Evolutionary conservation across 1,140 invertebrate genomes (phyloP).

Genomic region (Leptinotarsa undecemlineata): DNA sequence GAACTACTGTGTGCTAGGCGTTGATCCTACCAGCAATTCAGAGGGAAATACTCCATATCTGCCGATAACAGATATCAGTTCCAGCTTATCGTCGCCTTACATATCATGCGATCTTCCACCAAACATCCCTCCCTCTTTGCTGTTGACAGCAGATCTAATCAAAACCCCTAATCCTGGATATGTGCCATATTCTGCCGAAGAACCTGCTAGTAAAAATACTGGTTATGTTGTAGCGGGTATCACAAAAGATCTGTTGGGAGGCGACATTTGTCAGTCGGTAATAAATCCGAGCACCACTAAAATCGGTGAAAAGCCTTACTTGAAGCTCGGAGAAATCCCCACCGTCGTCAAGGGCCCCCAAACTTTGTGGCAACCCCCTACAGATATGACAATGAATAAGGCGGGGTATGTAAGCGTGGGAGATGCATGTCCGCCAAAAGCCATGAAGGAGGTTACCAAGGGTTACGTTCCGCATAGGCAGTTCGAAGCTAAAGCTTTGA

Average conservation of each 20-base stretch:
- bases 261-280: not conserved
- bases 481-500: conserved; percentile 23
- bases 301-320: not conserved
- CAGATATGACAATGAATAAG: not conserved
- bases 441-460: conserved; percentile 16
- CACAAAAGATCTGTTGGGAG: conserved; percentile 12
- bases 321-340: not conserved
- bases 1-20: conserved; percentile 21
- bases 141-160: not conserved
- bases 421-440: conserved; percentile 18
- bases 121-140: not conserved
- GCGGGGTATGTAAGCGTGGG: conserved; percentile 21
- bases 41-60: conserved; percentile 10
- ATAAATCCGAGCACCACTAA: not conserved
- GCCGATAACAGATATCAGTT: conserved; percentile 3
- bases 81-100: not conserved
- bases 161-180: conserved; percentile 21
- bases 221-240: conserved; percentile 25
- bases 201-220: conserved; percentile 25
- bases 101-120: conserved; percentile 8
- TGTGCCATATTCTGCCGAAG: conserved; percentile 17
- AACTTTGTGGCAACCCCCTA: conserved; percentile 9
- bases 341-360: not conserved
- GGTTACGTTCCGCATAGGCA: conserved; percentile 26
- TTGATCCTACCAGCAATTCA: conserved; percentile 7